Evolutionary conservation across 1,140 invertebrate genomes (phyloP), one percentile per base, ranked within the genome.

Genomic region (Pogonomyrmex barbatus): DNA sequence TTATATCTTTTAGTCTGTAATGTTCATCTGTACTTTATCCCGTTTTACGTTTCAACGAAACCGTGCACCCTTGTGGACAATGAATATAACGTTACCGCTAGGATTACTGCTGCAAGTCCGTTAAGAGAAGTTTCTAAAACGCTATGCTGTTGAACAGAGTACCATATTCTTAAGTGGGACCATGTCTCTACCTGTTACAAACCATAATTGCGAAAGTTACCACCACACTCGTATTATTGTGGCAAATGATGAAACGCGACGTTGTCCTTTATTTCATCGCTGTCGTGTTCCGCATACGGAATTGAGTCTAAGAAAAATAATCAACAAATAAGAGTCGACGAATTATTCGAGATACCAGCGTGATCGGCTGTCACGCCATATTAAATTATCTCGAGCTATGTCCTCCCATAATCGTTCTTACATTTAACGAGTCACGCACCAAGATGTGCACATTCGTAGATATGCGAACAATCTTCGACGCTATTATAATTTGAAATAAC

Each of bases 51-150:
- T 70, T 45, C 42, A 79, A 24, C 39, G 30, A 83, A 73, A 50
- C n/a, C n/a, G n/a, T n/a, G n/a, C n/a, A n/a, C 4, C 42, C 45
- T 60, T 10, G 2, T 45, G 36, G 9, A 82, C 42, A 3, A 82
- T 45, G 39, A 76, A 33, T 63, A 42, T 79, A 85, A 79, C 36
- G 42, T 54, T 85, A 47, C 47, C 14, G 83, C 36, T 10, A 33
- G 52, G 75, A 17, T 50, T 65, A 54, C 42, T 10, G 50, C 79
- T 45, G 68, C 45, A 75, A 73, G 47, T 73, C 68, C 56, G 39
- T 50, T 75, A 75, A 75, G 54, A 83, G 42, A 56, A 83, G 54
- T 83, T 83, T 75, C 56, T 83, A 60, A 83, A 83, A 73, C 42
- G 52, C 54, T 39, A 47, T 14, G 17, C n/a, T 24, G 50, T 71